phyloP scores from a whole-genome alignment of 2,113 vertebrate genomes.

The Saguinus midas region DNA sequence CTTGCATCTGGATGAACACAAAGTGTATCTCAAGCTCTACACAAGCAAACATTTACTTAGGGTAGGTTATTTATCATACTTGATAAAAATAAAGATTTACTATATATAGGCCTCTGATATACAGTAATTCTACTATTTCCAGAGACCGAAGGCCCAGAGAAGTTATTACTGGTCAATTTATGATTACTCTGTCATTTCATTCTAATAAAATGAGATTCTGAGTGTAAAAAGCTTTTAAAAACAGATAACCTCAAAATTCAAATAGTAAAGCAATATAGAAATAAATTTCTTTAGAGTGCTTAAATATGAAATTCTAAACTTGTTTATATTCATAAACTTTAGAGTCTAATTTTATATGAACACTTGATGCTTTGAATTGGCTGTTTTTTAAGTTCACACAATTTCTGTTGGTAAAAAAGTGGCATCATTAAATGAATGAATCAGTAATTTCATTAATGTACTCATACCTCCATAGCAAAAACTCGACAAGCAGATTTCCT shows the following conservation, averaged over 20 bases:
- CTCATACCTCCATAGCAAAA: slow-evolving; percentile 97
- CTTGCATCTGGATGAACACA: neutral
- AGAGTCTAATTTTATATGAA: slow-evolving; percentile 34
- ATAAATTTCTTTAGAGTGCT: neutral
- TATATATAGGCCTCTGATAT: neutral
- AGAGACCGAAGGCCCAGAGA: neutral
- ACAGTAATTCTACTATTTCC: neutral
- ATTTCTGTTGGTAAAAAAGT: slow-evolving; percentile 14
- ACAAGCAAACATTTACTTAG: neutral
- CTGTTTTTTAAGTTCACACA: neutral
- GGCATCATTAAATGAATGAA: neutral
- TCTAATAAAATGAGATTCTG: neutral
- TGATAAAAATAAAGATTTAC: neutral
- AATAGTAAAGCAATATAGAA: slow-evolving; percentile 31
- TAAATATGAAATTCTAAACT: slow-evolving; percentile 47
- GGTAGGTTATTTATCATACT: neutral
- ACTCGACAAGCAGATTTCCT: slow-evolving; percentile 98
- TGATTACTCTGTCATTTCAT: neutral
- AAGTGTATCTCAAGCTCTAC: neutral
- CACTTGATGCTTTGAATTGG: neutral
- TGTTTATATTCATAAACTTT: neutral
- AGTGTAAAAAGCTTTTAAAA: slow-evolving; percentile 12
- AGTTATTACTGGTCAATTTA: neutral
- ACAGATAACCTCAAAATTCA: slow-evolving; percentile 23
- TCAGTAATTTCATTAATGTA: neutral